Conservation (phyloP, 1,140 invertebrate genomes). For the Eriosoma lanigerum region DNA sequence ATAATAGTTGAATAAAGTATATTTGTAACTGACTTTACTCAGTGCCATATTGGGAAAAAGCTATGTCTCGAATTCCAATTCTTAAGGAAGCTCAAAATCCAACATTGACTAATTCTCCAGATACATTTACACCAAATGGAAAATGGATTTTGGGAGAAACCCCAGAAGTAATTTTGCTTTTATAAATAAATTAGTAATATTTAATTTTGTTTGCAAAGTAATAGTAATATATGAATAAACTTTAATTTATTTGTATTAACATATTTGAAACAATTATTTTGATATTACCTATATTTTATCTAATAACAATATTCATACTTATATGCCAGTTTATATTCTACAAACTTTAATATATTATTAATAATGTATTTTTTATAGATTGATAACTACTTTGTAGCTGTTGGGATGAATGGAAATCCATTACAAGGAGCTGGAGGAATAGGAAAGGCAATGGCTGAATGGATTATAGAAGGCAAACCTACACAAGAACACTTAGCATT, state of each 20-base stretch:
- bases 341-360: no score
- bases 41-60: constrained; percentile 64
- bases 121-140: constrained; percentile 77
- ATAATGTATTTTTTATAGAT: constrained; percentile 55
- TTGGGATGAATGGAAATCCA: constrained; percentile 69
- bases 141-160: constrained; percentile 72
- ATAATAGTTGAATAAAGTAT: background rate
- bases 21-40: constrained; percentile 4
- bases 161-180: constrained; percentile 63
- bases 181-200: no score
- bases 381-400: constrained; percentile 80
- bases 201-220: no score
- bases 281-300: no score
- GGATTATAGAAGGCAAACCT: constrained; percentile 71
- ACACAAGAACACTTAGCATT: constrained; percentile 67
- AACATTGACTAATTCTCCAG: constrained; percentile 69
- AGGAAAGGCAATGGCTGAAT: constrained; percentile 73
- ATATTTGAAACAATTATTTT: no score
- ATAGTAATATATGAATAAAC: no score
- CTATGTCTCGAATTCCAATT: constrained; percentile 68
- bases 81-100: constrained; percentile 64
- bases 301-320: no score
- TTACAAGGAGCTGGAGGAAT: constrained; percentile 73
- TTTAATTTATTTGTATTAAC: no score
- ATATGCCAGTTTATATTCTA: no score